Evolutionary conservation across 2,113 vertebrate species (phyloP), one percentile per base, ranked within the genome.

Genomic region (Eudyptes chrysolophus): DNA sequence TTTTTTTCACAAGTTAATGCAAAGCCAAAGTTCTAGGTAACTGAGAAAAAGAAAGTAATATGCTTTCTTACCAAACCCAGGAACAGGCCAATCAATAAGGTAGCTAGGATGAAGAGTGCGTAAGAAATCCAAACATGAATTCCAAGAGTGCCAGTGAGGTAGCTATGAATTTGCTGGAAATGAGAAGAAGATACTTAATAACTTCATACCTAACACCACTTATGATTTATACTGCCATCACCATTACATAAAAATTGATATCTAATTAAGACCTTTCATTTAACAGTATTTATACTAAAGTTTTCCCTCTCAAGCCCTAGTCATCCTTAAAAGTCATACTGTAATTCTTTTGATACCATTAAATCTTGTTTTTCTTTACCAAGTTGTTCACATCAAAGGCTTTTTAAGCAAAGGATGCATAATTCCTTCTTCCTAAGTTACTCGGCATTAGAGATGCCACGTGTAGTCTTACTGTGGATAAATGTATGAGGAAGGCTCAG

Each of bases 51-150:
- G 1, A 29, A 75, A 55, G 5, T 6, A 40, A 32, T 3, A 72
- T 36, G 55, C 19, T 90, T 74, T 93, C 99, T 98, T 98, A 99
- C 99, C 99, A 99, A 97, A 88, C 98, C 99, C 76, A 99, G 97
- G 26, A 99, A 75, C 57, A 99, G 98, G 55, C 99, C 98, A 69
- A 99, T 98, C 94, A 99, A 42, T 86, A 99, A 97, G 17, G 99
- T 99, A 49, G 98, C 97, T 27, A 99, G 38, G 88, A 99, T 90
- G 87, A 99, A 99, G 87, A 99, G 92, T 74, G 98, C 84, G 1
- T 99, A 99, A 46, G 99, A 99, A 77, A 98, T 85, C 99, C 99
- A 99, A 70, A 97, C 96, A 19, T 98, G 98, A 95, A 99, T 88
- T 90, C 98, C 99, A 82, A 99, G 98, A 51, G 97, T 98, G 86